Base-by-base conservation (phyloP, 2,113 vertebrate genomes). In the Pogonocichla stellata region DNA sequence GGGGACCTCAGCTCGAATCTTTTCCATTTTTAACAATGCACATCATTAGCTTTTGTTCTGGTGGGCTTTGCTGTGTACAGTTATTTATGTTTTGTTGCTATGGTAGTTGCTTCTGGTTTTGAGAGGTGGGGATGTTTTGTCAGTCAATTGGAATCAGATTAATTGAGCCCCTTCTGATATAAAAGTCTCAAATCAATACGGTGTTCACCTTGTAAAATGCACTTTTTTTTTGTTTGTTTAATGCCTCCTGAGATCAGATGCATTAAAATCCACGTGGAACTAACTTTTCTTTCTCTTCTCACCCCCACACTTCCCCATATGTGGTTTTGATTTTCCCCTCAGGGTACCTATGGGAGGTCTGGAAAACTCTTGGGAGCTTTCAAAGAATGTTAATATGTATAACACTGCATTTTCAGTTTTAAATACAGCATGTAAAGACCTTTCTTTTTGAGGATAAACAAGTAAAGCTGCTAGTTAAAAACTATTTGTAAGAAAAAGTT, bases 241-340 rank as follows among this genome's bases (percentile, higher is more conserved):
- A 17, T 58, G 74, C 86, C 80, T 86, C 69, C 77, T 54, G 90
- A 91, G 83, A 85, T 90, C 69, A 56, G 53, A 72, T 91, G 75
- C 92, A 96, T 92, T 90, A 79, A 92, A 96, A 92, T 85, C n/a
- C 74, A 81, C 43, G 26, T 87, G 92, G 86, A 82, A 45, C 34
- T 60, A 79, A 81, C 80, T 67, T 90, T 84, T 88, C 90, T 94
- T 91, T 89, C 85, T 91, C 65, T 86, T 92, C 88, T 93, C 88
- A 93, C 92, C 95, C 93, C 95, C 94, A 92, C 95, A 91, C 90
- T 92, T 92, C 88, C 91, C 94, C 92, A 95, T 94, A 95, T 95
- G 95, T 93, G 83, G 87, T 85, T 94, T 90, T 94, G 83, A 88
- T 85, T 96, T 95, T 96, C 94, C 92, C 95, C 88, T 96, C 93